Base-by-base conservation (phyloP, 2,888 invertebrate genomes). In the Lepidochitona cinerea region DNA sequence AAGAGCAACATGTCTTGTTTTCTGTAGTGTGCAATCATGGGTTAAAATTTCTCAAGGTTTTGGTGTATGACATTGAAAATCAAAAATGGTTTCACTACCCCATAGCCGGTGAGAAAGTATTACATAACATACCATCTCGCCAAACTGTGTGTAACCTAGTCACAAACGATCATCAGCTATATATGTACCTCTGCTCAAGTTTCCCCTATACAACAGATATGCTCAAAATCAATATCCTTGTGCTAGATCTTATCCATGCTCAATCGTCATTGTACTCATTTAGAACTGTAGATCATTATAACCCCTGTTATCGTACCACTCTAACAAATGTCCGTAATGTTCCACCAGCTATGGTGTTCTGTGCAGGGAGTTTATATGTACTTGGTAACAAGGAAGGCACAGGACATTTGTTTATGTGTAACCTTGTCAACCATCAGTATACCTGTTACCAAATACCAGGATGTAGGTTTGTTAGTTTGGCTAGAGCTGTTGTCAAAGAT, bases 161-260 rank as follows among this genome's bases (percentile, higher is more conserved):
- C 26, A 77, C 84, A 6, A 81, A 85, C 71, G 83, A 88, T 65
- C 83, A 84, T n/a, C 78, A 81, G 35, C 75, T 89, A 37, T 88
- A 87, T 77, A 82, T 89, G 85, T 89, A 88, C 65, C 75, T 88
- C 33, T 87, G 88, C 73, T 87, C 87, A 33, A 87, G 85, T 37
- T 86, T 89, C 71, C 89, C 89, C 1, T 89, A 89, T 72, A 88
- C 89, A 0, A 86, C 89, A 9, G 88, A 89, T 72, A 87, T 89
- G 85, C 79, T 87, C 71, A 86, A 87, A 69, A 87, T 89, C 54
- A 85, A 88, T 77, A 84, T 89, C 33, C 79, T 88, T 41, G 85
- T 83, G 5, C 77, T 88, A 14, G 87, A 88, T 74, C 75, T 88
- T 14, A 67, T 84, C n/a, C 85, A 86, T 67, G 83, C 85, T 9